Conservation (phyloP, 2,888 invertebrate genomes). For the Bombylius discolor region DNA sequence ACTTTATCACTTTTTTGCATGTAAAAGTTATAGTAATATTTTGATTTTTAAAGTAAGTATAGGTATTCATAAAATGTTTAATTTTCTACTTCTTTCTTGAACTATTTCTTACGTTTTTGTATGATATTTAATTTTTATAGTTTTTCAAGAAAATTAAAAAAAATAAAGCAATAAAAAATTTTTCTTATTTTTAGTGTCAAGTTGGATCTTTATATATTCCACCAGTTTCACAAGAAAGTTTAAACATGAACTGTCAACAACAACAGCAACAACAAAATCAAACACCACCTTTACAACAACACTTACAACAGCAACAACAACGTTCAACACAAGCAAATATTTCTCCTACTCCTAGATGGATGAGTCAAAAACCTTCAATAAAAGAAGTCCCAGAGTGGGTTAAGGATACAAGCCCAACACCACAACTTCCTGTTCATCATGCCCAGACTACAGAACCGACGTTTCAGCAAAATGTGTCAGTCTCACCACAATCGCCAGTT, state of each 20-base stretch:
- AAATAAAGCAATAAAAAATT: background rate
- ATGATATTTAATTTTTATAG: too few species aligned
- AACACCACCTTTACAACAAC: background rate
- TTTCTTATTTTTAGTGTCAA: conserved; percentile 14
- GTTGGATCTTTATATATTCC: conserved; percentile 45
- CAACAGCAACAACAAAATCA: conserved; percentile 21
- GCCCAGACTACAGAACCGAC: conserved; percentile 7
- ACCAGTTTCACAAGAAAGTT: conserved; percentile 37
- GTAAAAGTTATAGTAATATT: too few species aligned
- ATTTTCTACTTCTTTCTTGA: too few species aligned
- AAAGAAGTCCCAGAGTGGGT: conserved; percentile 33
- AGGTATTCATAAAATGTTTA: too few species aligned
- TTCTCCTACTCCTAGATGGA: conserved; percentile 16
- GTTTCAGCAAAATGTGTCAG: background rate
- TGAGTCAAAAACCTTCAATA: conserved; percentile 17
- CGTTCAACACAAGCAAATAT: conserved; percentile 20
- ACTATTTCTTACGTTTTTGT: too few species aligned
- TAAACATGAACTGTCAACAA: conserved; percentile 24
- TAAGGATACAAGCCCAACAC: conserved; percentile 21
- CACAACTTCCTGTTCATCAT: background rate
- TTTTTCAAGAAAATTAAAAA: background rate
- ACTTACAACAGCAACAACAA: conserved; percentile 1
- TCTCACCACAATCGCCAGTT: conserved; percentile 2
- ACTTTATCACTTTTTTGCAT: too few species aligned
- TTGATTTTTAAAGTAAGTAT: too few species aligned